Base-by-base conservation (phyloP, 2,797 vertebrate species). In the Pipistrellus nathusii region DNA sequence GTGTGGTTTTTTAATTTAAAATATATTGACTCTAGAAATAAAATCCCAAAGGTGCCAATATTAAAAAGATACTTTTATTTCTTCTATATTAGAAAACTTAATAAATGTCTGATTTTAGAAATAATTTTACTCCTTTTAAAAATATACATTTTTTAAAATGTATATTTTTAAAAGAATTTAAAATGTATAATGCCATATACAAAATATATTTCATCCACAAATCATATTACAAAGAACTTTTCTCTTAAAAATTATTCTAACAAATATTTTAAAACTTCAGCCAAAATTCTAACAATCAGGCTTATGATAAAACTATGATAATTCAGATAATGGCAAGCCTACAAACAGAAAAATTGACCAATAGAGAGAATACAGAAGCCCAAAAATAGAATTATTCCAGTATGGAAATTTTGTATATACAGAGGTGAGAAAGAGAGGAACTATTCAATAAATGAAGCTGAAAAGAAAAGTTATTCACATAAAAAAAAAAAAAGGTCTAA, bases 21-120 rank as follows among this genome's bases (percentile, higher is more conserved):
- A 73, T 69, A 62, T 11, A 48, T 72, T 80, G 10, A 53, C 46
- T 69, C 13, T 48, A 48, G 17, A 84, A 27, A 89, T 51, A 80
- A 69, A 87, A 64, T 92, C 25, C 25, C 66, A 64, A 66, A 55
- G 15, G 13, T 57, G 69, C 38, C 32, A 76, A 68, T 18, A 77
- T 4, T 78, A 94, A 90, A 25, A 78, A 84, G 27, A 87, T 4
- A 90, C 73, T 73, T 83, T 80, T 71, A 80, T 85, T 82, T 77
- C 7, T 85, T 81, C 17, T 3, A 27, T 83, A 68, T 77, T 85
- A 46, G 32, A 53, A 30, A 64, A 55, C 59, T 81, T 59, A 72
- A 55, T 53, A 86, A 68, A 68, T 46, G 8, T 27, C 20, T 78
- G 30, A 14, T 83, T 90, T 94, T 25, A 69, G 41, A 92, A 94